These are phyloP conservation scores for Apodemia mormo DNA, from an alignment of 2,888 invertebrate species.

Conservation along the genomic window DNA sequence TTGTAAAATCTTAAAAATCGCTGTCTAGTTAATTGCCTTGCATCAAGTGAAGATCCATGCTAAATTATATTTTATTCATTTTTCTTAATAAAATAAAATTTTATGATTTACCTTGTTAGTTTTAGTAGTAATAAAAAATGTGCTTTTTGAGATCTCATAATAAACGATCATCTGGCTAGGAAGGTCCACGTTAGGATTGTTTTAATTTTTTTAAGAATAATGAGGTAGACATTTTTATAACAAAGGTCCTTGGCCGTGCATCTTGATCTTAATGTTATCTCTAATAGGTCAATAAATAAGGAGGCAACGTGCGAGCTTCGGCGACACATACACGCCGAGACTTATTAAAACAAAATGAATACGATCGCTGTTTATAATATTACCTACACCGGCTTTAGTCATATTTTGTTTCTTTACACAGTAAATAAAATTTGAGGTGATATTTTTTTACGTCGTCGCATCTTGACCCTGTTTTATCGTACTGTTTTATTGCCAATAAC, in stretches of 20 bases:
- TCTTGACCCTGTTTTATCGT: constrained; percentile 23
- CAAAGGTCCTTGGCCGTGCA: constrained; percentile 82
- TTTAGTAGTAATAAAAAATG: constrained; percentile 23
- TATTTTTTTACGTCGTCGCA: constrained; percentile 22
- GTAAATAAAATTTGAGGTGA: constrained; percentile 30
- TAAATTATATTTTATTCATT: constrained; percentile 30
- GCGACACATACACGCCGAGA: constrained; percentile 72
- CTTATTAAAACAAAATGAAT: constrained; percentile 75
- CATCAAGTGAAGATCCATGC: constrained; percentile 17
- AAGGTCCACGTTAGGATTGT: constrained; percentile 56
- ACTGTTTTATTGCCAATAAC: constrained; percentile 23
- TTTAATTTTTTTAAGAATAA: constrained; percentile 76
- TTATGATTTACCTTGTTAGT: constrained; percentile 15
- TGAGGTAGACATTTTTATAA: constrained; percentile 81
- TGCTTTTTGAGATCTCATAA: constrained; percentile 26
- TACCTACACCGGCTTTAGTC: constrained; percentile 50
- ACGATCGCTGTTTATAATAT: constrained; percentile 65
- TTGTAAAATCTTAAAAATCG: too few relatives aligned
- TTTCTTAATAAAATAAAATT: constrained; percentile 18
- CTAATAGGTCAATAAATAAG: constrained; percentile 82
- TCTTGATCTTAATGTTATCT: constrained; percentile 82
- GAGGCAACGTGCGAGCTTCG: constrained; percentile 78
- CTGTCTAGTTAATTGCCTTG: not conserved
- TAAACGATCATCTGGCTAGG: not conserved
- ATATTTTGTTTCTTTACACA: constrained; percentile 34